Evolutionary conservation across 2,888 invertebrate species (phyloP).

Genomic region (Eurois occulta): DNA sequence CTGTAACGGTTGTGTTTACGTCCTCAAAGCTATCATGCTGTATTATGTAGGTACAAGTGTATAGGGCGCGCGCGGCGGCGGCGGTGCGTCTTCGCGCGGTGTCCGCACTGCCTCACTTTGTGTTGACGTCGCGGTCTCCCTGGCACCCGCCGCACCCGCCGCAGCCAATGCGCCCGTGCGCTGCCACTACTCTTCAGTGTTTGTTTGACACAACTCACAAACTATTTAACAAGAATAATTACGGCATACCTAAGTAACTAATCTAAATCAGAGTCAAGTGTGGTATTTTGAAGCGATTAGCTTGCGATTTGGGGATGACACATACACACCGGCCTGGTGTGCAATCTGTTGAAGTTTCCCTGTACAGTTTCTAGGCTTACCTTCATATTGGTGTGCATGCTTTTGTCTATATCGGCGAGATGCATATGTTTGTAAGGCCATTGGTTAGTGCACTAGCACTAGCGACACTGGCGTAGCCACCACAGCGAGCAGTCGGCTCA

Average conservation of each 20-base stretch:
- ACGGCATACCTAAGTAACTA: background rate
- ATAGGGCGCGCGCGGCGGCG: background rate
- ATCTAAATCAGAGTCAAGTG: conserved; percentile 4
- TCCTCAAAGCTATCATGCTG: conserved; percentile 29
- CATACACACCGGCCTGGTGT: too few species aligned
- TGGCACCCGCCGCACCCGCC: conserved; percentile 34
- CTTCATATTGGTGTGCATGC: background rate
- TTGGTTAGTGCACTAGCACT: background rate
- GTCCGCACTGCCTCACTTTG: conserved; percentile 32
- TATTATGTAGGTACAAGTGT: background rate
- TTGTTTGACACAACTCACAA: background rate
- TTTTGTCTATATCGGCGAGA: background rate
- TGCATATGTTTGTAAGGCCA: background rate
- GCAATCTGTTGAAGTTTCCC: background rate
- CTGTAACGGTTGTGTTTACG: conserved; percentile 22
- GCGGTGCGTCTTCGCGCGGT: background rate
- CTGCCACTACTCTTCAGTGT: background rate
- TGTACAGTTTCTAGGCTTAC: background rate
- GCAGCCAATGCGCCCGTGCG: conserved; percentile 6
- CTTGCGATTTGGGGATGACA: background rate
- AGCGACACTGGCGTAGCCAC: background rate
- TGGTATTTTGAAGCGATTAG: background rate
- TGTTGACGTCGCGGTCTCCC: conserved; percentile 61
- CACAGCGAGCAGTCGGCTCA: background rate
- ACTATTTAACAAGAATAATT: background rate